phyloP scores from a whole-genome alignment of 2,113 vertebrate genomes.

The Colinus virginianus region DNA sequence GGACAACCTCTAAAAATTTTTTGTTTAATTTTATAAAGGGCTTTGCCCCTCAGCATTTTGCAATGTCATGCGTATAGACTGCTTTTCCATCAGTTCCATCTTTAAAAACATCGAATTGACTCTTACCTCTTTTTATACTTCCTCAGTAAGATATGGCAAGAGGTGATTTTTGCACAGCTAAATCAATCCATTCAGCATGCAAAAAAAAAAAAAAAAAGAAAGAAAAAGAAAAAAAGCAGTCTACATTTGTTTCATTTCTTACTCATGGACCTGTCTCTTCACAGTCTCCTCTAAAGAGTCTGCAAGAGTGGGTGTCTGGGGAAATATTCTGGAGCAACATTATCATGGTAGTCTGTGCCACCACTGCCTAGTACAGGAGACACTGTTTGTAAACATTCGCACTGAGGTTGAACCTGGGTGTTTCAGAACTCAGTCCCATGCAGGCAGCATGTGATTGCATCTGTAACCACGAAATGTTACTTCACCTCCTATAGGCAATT shows the following conservation, averaged over 20 bases:
- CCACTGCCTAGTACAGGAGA: fast-evolving
- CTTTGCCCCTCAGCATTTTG: background rate
- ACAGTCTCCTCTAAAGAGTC: background rate
- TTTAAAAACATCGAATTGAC: background rate
- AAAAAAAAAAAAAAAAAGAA: background rate
- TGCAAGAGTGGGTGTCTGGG: background rate
- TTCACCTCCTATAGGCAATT: background rate
- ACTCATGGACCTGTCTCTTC: background rate
- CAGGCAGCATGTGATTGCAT: background rate
- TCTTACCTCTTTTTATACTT: background rate
- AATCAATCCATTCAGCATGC: background rate
- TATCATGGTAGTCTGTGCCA: fast-evolving
- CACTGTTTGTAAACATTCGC: background rate
- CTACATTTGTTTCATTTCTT: background rate
- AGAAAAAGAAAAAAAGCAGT: background rate
- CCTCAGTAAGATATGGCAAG: background rate
- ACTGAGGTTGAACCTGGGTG: background rate
- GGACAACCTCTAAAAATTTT: conserved; percentile 44
- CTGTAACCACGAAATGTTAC: background rate
- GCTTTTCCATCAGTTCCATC: background rate
- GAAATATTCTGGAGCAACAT: background rate
- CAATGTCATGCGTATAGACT: background rate
- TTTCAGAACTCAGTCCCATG: background rate
- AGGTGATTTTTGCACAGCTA: background rate
- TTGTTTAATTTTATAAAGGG: background rate